These are phyloP conservation scores for Clitarchus hookeri DNA, from an alignment of 2,888 invertebrate species.

Conservation along the genomic window DNA sequence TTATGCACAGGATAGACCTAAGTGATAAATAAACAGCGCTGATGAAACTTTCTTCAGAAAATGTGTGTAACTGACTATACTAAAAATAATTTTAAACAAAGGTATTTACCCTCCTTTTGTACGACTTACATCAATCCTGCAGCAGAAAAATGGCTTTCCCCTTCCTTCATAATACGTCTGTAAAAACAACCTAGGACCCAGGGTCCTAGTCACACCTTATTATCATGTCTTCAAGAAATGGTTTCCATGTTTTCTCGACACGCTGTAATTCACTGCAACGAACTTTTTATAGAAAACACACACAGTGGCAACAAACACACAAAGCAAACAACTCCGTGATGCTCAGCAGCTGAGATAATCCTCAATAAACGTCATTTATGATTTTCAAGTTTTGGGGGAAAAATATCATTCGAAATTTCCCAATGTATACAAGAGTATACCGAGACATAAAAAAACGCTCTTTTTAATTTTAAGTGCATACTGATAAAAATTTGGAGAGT, in stretches of 20 bases:
- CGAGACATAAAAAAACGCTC: no score
- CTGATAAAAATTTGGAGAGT: no score
- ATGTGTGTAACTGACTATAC: neutral
- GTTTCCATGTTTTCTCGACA: neutral
- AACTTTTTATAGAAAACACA: neutral
- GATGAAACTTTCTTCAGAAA: neutral
- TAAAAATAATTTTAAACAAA: neutral
- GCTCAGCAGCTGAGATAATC: neutral
- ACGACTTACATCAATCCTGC: conserved; percentile 37
- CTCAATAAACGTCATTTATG: neutral
- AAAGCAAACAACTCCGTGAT: neutral
- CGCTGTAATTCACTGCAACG: neutral
- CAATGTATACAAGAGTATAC: neutral
- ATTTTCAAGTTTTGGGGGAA: neutral
- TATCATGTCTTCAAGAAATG: neutral
- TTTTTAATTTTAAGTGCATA: no score
- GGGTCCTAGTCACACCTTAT: neutral
- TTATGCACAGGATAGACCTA: no score
- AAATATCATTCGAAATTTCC: neutral
- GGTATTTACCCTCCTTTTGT: neutral
- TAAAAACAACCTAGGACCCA: neutral
- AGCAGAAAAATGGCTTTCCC: conserved; percentile 34
- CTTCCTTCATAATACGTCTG: conserved; percentile 35
- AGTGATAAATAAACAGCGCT: neutral
- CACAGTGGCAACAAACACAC: neutral